These are phyloP conservation scores for Oreonectes daqikongensis DNA, from an alignment of 2,797 vertebrate species.

Conservation along the genomic window DNA sequence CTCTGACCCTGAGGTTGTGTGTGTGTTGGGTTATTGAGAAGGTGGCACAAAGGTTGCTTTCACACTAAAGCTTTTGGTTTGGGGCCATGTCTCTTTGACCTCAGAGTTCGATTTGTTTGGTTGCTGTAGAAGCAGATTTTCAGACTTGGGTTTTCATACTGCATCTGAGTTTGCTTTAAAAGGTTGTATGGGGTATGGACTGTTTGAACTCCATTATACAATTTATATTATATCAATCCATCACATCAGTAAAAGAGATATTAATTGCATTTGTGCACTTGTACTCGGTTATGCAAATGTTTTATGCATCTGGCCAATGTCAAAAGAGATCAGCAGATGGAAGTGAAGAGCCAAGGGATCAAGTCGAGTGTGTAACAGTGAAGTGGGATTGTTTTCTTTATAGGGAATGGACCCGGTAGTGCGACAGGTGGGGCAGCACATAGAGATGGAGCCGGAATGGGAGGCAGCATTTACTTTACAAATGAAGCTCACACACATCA, in stretches of 20 bases:
- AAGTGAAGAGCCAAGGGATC: too few species aligned
- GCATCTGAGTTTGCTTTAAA: not conserved
- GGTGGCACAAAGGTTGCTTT: not conserved
- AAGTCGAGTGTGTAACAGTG: not conserved
- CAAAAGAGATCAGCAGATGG: too few species aligned
- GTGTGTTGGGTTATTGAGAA: not conserved
- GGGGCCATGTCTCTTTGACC: not conserved
- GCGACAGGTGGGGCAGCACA: constrained; percentile 95
- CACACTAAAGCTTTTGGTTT: not conserved
- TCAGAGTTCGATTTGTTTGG: not conserved
- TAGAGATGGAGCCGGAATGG: constrained; percentile 99
- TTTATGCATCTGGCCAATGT: too few species aligned
- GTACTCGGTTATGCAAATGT: too few species aligned
- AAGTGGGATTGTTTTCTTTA: not conserved
- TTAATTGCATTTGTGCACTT: too few species aligned
- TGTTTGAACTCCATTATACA: too few species aligned
- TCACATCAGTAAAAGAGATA: too few species aligned
- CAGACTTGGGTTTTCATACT: not conserved
- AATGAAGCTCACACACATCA: constrained; percentile 96
- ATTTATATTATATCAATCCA: too few species aligned
- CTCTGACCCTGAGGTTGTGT: not conserved
- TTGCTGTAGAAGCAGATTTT: not conserved
- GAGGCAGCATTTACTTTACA: constrained; percentile 96
- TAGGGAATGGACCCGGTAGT: constrained; percentile 98
- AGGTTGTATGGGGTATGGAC: not conserved